Conservation (phyloP, 1,140 invertebrate species). For the Drosophila insularis region DNA sequence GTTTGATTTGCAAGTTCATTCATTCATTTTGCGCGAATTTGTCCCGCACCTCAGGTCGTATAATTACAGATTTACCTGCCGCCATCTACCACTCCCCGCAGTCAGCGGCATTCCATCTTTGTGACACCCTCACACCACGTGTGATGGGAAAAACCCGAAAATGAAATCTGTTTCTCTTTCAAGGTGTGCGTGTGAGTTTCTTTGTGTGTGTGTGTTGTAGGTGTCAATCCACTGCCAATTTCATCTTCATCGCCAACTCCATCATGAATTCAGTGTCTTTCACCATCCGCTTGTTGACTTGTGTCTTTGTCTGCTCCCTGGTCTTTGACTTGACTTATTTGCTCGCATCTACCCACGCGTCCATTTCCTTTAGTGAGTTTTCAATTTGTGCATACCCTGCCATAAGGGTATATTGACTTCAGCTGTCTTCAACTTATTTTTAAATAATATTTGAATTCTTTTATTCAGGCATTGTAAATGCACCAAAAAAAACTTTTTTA, state of each 20-base stretch:
- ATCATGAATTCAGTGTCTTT: neutral
- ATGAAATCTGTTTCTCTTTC: conserved; percentile 34
- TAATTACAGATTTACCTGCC: conserved; percentile 54
- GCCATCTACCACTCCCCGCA: neutral
- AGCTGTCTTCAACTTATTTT: too few relatives aligned
- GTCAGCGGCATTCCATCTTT: too few relatives aligned
- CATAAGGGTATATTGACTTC: neutral
- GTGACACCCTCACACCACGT: conserved; percentile 24
- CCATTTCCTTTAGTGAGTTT: conserved; percentile 63
- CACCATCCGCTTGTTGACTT: conserved; percentile 50
- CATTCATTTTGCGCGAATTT: conserved; percentile 33
- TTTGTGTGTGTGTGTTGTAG: conserved; percentile 19
- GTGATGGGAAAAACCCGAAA: conserved; percentile 31
- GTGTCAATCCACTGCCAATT: conserved; percentile 45
- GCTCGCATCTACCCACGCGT: conserved; percentile 42
- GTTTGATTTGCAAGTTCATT: conserved; percentile 61
- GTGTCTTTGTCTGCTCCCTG: conserved; percentile 22
- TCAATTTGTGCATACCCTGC: conserved; percentile 34
- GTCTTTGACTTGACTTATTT: conserved; percentile 44
- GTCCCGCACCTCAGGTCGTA: conserved; percentile 30
- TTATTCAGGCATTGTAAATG: too few relatives aligned
- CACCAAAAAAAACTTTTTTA: too few relatives aligned
- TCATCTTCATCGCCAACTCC: neutral
- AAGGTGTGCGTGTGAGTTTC: too few relatives aligned
- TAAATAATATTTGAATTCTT: too few relatives aligned